These are phyloP conservation scores for Tachina fera DNA, from an alignment of 2,888 invertebrate species.

Conservation along the genomic window DNA sequence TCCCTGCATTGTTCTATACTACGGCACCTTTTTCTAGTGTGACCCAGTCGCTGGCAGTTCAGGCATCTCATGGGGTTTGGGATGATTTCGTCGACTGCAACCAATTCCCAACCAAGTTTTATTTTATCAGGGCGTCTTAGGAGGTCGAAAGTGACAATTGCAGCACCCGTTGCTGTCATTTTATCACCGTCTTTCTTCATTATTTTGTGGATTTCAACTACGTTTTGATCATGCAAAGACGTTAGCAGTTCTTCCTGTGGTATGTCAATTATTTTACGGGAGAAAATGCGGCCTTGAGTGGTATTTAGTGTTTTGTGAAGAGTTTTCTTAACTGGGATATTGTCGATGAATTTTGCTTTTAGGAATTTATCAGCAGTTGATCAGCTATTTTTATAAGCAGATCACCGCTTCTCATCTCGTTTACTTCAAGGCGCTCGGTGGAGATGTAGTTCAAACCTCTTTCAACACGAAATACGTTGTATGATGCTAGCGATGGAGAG, in stretches of 20 bases:
- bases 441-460: too few species aligned
- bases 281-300: too few species aligned
- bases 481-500: too few species aligned
- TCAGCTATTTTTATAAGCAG: neutral
- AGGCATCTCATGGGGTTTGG: neutral
- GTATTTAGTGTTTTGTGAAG: too few species aligned
- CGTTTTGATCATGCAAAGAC: neutral
- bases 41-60: neutral
- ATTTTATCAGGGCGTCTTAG: neutral
- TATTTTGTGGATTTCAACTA: neutral
- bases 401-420: conserved; percentile 5
- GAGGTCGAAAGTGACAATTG: neutral
- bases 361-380: neutral
- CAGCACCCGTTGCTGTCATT: conserved; percentile 5
- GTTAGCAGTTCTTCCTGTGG: neutral
- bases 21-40: neutral
- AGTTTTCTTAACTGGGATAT: neutral
- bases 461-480: too few species aligned
- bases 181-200: conserved; percentile 5
- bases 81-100: conserved; percentile 4
- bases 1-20: neutral
- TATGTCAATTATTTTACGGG: neutral
- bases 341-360: neutral
- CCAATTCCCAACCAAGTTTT: neutral
- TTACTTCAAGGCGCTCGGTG: neutral